Base-by-base conservation (phyloP, 2,113 vertebrate genomes). In the Myotis lucifugus region DNA sequence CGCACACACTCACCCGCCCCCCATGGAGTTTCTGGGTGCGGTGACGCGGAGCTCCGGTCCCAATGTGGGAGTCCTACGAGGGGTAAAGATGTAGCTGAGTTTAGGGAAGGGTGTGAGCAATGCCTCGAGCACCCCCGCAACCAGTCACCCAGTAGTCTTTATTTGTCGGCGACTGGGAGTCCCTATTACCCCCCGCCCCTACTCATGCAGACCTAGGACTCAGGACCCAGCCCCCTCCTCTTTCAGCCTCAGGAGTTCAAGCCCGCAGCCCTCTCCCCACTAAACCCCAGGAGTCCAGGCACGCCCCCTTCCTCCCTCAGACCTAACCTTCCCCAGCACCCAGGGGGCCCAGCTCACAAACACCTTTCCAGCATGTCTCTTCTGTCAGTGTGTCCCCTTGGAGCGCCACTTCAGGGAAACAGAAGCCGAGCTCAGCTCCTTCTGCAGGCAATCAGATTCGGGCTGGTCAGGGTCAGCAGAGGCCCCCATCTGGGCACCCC, bases 391-490 rank as follows among this genome's bases (percentile, higher is more conserved):
- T 34, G 73, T 95, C 85, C 15, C 37, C 95, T 93, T 90, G 96
- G 52, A 92, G 69, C 1, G 54, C 73, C 90, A 85, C 73, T 27
- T 97, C 96, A 37, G 95, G 95, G 69, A 92, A 66, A 59, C 76
- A 97, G 34, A 97, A 96, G 86, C 86, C 91, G 10, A 96, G 83
- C n/a, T 97, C 96, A 9, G 90, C 27, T 78, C 94, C 96, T 85
- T 93, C 96, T 97, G 96, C 85, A 37, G 77, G 72, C 52, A 93
- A 5, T 27, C 40, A 74, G 54, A 37, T 90, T 70, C 88, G 87
- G 79, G 42, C 8, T 0, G 8, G 32, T 61, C 25, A 69, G 40
- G 69, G 72, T 90, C 72, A 40, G 32, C 17, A 54, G 77, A 37
- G n/a, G 21, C 32, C 9, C 52, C 56, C 50, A 59, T 25, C 34